Evolutionary conservation across 1,140 invertebrate species (phyloP).

Genomic region (Zaprionus capensis): DNA sequence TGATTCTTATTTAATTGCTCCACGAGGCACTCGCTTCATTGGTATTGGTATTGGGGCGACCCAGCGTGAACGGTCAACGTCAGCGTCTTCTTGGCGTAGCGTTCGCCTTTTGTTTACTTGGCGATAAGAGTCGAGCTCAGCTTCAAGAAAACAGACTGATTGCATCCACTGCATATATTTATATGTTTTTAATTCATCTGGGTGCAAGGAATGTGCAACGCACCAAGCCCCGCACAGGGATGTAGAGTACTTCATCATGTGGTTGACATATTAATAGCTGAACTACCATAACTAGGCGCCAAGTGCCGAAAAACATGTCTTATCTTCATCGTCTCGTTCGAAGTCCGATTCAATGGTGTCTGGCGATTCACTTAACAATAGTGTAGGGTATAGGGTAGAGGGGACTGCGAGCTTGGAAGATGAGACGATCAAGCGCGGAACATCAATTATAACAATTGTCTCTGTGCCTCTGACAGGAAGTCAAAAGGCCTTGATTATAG

Average conservation of each 20-base stretch:
- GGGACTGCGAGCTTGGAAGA: slow-evolving; percentile 8
- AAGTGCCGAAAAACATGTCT: slow-evolving; percentile 23
- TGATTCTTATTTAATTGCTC: slow-evolving; percentile 20
- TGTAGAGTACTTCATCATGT: slow-evolving; percentile 4
- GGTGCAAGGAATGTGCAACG: slow-evolving; percentile 5
- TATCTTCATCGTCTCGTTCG: slow-evolving; percentile 31
- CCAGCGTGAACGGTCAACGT: slow-evolving; percentile 1
- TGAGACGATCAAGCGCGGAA: slow-evolving; percentile 19
- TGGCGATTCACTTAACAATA: slow-evolving; percentile 40
- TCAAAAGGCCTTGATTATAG: slow-evolving; percentile 5
- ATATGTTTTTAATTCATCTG: not conserved
- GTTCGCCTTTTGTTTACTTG: slow-evolving; percentile 7
- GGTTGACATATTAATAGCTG: slow-evolving; percentile 24
- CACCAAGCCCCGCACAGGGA: not conserved
- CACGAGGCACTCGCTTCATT: slow-evolving; percentile 16
- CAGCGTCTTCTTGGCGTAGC: not conserved
- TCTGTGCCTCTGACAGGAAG: slow-evolving; percentile 26
- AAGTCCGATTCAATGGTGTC: slow-evolving; percentile 40
- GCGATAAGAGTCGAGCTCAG: slow-evolving; percentile 1
- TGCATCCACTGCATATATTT: not conserved
- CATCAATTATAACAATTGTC: slow-evolving; percentile 30
- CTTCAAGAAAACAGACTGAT: not conserved
- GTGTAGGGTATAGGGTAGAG: slow-evolving; percentile 7
- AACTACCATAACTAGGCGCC: not conserved
- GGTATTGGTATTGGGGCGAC: slow-evolving; percentile 9